Evolutionary conservation across 2,888 invertebrate species (phyloP), one percentile per base, ranked within the genome.

Genomic region (Eupithecia centaureata): DNA sequence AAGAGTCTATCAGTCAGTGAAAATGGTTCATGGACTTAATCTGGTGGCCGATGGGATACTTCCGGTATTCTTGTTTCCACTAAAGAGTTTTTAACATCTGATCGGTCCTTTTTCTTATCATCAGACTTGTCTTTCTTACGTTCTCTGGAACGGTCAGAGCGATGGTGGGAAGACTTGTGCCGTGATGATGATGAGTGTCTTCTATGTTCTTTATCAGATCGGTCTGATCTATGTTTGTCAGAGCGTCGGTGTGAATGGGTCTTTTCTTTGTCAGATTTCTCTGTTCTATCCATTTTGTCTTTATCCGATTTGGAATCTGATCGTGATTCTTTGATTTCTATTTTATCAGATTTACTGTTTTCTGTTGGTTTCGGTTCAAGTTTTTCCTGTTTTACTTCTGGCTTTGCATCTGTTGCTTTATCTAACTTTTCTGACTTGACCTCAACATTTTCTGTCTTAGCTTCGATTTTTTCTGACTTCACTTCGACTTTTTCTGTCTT

Each of bases 101-200:
- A 61, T 22, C 67, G 65, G 13, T 82, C 67, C 38, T 62, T 68
- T 13, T 83, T 82, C 13, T 86, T 87, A 1, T 86, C 86, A 10
- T 83, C 79, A 18, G 77, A 78, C 56, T 84, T 86, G 66, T 89
- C 88, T 56, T 84, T 87, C 70, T 85, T 88, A 42, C 86, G 85
- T 3, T 90, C 89, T 63, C 81, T 78, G 0, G 78, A 80, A 12
- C 86, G 77, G 54, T 87, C 84, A 0, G 84, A 83, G 58, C 85
- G 80, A 61, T 89, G 78, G 65, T 85, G 67, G 0, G 64, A 62
- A 0, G 86, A 91, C 68, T 87, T 89, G 79, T 91, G 91, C 10
- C 82, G 81, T 0, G 90, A 86, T 1, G 87, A 86, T 0, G 91
- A 89, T 0, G 91, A 91, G 51, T 90, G 90, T 18, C 88, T 80